A percentile compares a stretch with the other conserved stretches of the same genome.
phyloP scores from a whole-genome alignment of 1,140 invertebrate genomes.

The Brachionus manjavacas region DNA sequence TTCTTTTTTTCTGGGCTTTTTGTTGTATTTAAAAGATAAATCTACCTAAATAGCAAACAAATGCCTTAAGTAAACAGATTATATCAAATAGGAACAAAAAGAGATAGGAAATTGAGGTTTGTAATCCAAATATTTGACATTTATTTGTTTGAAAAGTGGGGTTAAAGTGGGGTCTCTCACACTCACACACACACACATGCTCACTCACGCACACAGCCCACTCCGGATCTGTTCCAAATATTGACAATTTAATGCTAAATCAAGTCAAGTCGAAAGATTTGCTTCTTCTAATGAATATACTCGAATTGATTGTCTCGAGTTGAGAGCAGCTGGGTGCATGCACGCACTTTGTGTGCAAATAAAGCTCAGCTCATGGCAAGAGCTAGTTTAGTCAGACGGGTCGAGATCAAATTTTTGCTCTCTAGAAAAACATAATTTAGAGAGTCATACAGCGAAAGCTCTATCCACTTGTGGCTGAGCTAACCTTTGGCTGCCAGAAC shows the following conservation, averaged over 20 bases:
- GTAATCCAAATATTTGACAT: constrained; percentile 39
- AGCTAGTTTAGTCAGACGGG: background rate
- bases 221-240: background rate
- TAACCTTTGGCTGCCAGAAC: background rate
- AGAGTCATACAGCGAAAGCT: background rate
- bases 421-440: background rate
- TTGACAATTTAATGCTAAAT: constrained; percentile 22
- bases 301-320: background rate
- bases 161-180: no score
- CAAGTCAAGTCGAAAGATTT: background rate
- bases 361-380: no score
- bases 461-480: background rate
- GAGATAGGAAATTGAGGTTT: background rate
- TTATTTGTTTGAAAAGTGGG: constrained; percentile 1
- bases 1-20: background rate
- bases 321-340: background rate
- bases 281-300: background rate
- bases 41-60: constrained; percentile 25
- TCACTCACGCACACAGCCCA: background rate
- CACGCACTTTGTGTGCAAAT: background rate
- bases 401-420: background rate
- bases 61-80: constrained; percentile 33
- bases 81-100: constrained; percentile 9
- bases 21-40: background rate
- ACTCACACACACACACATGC: no score